These are phyloP conservation scores for Carpatolechia fugitivella DNA, from an alignment of 2,888 invertebrate genomes.

Conservation along the genomic window DNA sequence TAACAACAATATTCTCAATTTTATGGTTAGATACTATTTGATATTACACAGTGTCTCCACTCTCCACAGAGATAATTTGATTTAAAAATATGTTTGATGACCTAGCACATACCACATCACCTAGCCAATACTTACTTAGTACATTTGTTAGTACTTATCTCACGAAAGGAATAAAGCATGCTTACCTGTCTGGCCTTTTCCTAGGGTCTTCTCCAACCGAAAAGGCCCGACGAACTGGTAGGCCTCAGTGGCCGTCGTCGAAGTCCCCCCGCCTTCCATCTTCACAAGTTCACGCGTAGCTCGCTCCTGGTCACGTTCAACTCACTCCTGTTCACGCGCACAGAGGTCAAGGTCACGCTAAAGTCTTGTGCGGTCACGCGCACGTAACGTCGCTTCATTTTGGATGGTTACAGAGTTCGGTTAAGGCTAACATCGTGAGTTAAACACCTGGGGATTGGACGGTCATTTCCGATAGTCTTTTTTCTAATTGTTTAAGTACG, in stretches of 20 bases:
- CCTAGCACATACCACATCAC: no score
- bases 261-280: conserved; percentile 59
- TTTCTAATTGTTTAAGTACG: not conserved
- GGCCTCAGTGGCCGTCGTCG: conserved; percentile 69
- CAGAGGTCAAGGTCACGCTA: not conserved
- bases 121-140: no score
- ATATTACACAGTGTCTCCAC: no score
- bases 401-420: not conserved
- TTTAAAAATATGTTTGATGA: no score
- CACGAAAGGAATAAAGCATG: not conserved
- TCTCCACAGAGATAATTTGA: no score
- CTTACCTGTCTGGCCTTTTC: conserved; percentile 99
- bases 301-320: not conserved
- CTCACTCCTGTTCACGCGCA: not conserved
- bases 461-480: conserved; percentile 14
- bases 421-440: conserved; percentile 9
- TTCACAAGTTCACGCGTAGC: conserved; percentile 32
- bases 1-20: no score
- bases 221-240: conserved; percentile 99
- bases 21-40: no score
- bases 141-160: no score
- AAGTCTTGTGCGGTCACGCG: not conserved
- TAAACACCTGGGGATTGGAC: conserved; percentile 13
- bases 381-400: conserved; percentile 3
- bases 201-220: conserved; percentile 98